Base-by-base conservation (phyloP, 2,888 invertebrate genomes). In the Holacanthella duospinosa region DNA sequence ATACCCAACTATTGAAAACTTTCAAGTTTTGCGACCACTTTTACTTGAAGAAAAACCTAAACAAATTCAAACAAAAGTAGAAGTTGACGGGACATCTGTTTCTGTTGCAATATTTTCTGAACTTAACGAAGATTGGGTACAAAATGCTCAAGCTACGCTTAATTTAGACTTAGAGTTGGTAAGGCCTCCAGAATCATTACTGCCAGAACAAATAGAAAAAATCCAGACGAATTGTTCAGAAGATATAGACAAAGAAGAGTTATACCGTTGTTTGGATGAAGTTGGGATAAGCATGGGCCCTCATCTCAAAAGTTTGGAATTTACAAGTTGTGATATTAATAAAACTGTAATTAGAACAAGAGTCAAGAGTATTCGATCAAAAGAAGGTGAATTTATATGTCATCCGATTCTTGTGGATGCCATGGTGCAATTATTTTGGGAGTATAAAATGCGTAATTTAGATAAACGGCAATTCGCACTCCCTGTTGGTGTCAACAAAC, bases 371-470 rank as follows among this genome's bases (percentile, higher is more conserved):
- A n/a, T 9, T 9, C 6, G 12, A n/a, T 24, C 43, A 59, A 3
- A 59, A 44, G 43, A 28, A 3, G 9, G 12, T 21, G 59, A 44
- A 2, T 67, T 65, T 54, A 54, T 65, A 12, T 54, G 64, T 25
- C 67, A 67, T 53, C 67, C 67, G 6, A 64, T 63, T 19, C 43
- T 62, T 28, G 28, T 65, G 43, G 67, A 67, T 28, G 65, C 67
- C 2, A 67, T 67, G 63, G 55, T 67, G 24, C 67, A 67, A 61
- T 55, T 65, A 12, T 64, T 64, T 26, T n/a, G 19, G 12, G 19
- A n/a, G 19, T 21, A n/a, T 21, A 48, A 48, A 48, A 48, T 48
- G 48, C 4, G 48, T 9, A 9, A 9, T 9, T 21, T 21, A 9
- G 48, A 21, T 21, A 4, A 4, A 9, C 12, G 4, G 4, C 21